Conservation (phyloP, 2,113 vertebrate species). For the Telmatochromis brachygnathus region DNA sequence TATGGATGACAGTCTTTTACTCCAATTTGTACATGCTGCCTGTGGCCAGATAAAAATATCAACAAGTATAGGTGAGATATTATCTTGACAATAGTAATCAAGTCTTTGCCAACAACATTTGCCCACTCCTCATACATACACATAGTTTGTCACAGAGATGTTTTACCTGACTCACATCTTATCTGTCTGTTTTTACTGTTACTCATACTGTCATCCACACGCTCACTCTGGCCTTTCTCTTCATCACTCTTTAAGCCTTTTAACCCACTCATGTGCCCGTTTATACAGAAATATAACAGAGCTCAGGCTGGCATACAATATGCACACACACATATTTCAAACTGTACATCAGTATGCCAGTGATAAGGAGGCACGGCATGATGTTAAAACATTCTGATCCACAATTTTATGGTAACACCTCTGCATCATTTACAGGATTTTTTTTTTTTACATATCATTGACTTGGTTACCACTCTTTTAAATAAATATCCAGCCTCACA, state of each 20-base stretch:
- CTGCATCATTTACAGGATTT: constrained; percentile 9
- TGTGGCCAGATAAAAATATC: neutral
- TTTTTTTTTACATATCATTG: constrained; percentile 34
- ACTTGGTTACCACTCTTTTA: constrained; percentile 21
- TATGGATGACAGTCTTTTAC: neutral
- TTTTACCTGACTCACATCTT: neutral
- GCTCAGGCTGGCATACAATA: neutral
- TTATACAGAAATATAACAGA: neutral
- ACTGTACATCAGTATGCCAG: neutral
- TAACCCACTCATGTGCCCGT: neutral
- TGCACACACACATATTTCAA: neutral
- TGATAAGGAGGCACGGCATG: neutral
- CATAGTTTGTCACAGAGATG: neutral
- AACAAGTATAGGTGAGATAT: neutral
- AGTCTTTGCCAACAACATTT: neutral
- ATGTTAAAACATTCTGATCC: neutral
- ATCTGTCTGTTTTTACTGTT: neutral
- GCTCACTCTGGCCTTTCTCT: neutral
- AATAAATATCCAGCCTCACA: constrained; percentile 17
- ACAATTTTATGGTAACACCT: constrained; percentile 9
- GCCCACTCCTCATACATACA: neutral
- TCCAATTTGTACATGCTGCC: neutral
- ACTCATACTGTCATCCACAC: neutral
- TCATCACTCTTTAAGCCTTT: neutral
- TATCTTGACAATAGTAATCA: neutral